Percentiles rank a stretch among this genome's conserved stretches.
Conservation (phyloP, 1,140 invertebrate genomes). For the Hyphantria cunea region DNA sequence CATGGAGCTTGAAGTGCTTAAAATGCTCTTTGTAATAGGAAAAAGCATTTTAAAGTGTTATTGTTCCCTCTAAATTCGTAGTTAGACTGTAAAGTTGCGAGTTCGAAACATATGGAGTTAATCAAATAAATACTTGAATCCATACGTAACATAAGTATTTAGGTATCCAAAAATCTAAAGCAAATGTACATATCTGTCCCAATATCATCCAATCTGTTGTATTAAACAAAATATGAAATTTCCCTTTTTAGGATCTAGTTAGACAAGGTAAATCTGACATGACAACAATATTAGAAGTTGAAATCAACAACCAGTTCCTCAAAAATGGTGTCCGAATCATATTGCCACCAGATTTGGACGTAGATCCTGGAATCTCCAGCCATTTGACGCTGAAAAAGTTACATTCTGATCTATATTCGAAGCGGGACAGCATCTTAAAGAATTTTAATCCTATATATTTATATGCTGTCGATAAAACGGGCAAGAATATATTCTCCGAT, state of each 20-base stretch:
- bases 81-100: no score
- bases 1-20: no score
- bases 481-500: slow-evolving; percentile 64
- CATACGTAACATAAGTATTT: no score
- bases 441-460: slow-evolving; percentile 71
- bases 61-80: no score
- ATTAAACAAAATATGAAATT: not conserved
- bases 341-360: slow-evolving; percentile 84
- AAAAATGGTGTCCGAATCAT: slow-evolving; percentile 89
- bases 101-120: no score
- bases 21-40: no score
- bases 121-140: no score
- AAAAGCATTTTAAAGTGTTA: no score
- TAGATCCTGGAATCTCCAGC: slow-evolving; percentile 46
- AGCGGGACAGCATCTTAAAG: slow-evolving; percentile 62
- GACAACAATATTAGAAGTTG: slow-evolving; percentile 88
- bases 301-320: slow-evolving; percentile 87
- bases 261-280: slow-evolving; percentile 83
- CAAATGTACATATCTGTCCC: no score
- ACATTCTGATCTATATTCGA: slow-evolving; percentile 64
- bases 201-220: no score
- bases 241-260: slow-evolving; percentile 85
- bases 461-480: slow-evolving; percentile 67
- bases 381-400: slow-evolving; percentile 54
- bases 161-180: no score